phyloP scores from a whole-genome alignment of 2,797 vertebrate genomes.

The Lagocephalus sceleratus region DNA sequence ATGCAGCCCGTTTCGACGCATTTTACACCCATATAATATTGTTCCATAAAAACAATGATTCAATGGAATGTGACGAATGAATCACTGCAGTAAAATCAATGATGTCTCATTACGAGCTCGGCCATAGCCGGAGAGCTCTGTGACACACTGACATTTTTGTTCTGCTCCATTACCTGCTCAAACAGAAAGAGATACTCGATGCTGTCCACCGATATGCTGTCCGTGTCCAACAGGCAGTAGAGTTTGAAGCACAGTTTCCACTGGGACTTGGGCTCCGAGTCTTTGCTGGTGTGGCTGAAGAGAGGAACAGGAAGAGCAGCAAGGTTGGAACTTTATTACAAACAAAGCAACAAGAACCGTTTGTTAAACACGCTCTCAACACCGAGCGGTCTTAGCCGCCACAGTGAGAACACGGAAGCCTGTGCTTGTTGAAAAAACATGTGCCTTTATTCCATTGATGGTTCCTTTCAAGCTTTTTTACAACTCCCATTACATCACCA shows the following conservation, averaged over 20 bases:
- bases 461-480: no score
- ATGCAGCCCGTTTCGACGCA: constrained; percentile 51
- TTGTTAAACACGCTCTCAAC: constrained; percentile 7
- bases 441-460: no score
- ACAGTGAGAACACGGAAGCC: constrained; percentile 21
- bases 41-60: constrained; percentile 39
- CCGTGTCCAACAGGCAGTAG: constrained; percentile 87
- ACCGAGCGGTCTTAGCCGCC: neutral
- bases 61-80: constrained; percentile 40
- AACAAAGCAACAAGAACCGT: no score
- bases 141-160: constrained; percentile 1
- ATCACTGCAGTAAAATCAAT: constrained; percentile 39
- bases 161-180: constrained; percentile 82
- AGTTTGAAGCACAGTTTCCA: constrained; percentile 91
- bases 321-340: neutral
- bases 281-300: constrained; percentile 80
- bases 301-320: constrained; percentile 21
- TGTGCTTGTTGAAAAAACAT: constrained; percentile 35
- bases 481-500: no score
- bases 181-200: constrained; percentile 91
- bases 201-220: constrained; percentile 84
- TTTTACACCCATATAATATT: constrained; percentile 39
- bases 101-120: constrained; percentile 19
- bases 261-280: constrained; percentile 73
- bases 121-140: neutral